A percentile compares a stretch with the other conserved stretches of the same genome.
These are phyloP conservation scores for Delphinapterus leucas DNA, from an alignment of 2,113 vertebrate genomes.

Conservation along the genomic window DNA sequence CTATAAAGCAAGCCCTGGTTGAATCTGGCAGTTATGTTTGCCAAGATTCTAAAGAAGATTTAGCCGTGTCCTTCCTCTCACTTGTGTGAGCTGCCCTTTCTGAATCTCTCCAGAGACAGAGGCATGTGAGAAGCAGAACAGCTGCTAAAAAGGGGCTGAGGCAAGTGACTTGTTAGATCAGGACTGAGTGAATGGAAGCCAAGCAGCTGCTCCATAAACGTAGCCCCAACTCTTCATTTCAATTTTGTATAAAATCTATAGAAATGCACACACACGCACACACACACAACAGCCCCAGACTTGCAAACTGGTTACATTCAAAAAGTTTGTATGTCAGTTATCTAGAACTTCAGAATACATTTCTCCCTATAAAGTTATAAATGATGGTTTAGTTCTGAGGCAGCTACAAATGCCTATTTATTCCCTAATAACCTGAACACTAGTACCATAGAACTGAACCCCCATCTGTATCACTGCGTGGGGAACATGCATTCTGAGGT, in stretches of 20 bases:
- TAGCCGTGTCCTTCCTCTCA: slow-evolving; percentile 46
- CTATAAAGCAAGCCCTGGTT: neutral
- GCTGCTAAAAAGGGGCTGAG: slow-evolving; percentile 57
- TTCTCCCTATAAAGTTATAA: slow-evolving; percentile 21
- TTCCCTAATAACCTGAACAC: slow-evolving; percentile 64
- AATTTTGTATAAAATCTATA: slow-evolving; percentile 53
- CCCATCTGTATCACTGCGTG: neutral
- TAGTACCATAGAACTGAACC: slow-evolving; percentile 59
- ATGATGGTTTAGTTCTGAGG: slow-evolving; percentile 65
- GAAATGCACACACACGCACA: slow-evolving; percentile 6
- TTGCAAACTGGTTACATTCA: neutral
- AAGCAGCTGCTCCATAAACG: slow-evolving; percentile 57
- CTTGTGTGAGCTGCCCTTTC: slow-evolving; percentile 58
- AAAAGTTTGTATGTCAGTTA: slow-evolving; percentile 11
- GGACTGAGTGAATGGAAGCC: slow-evolving; percentile 52
- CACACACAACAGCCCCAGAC: slow-evolving; percentile 48
- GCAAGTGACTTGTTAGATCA: slow-evolving; percentile 20
- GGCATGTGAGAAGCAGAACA: slow-evolving; percentile 33
- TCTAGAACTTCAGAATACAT: slow-evolving; percentile 55
- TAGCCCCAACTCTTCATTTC: slow-evolving; percentile 38
- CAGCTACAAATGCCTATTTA: slow-evolving; percentile 71
- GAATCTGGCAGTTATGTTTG: slow-evolving; percentile 35
- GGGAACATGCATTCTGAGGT: slow-evolving; percentile 62
- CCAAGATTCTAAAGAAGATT: slow-evolving; percentile 54
- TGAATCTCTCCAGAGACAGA: slow-evolving; percentile 41